phyloP scores from a whole-genome alignment of 2,797 vertebrate genomes.

The Gephyroberyx darwinii region DNA sequence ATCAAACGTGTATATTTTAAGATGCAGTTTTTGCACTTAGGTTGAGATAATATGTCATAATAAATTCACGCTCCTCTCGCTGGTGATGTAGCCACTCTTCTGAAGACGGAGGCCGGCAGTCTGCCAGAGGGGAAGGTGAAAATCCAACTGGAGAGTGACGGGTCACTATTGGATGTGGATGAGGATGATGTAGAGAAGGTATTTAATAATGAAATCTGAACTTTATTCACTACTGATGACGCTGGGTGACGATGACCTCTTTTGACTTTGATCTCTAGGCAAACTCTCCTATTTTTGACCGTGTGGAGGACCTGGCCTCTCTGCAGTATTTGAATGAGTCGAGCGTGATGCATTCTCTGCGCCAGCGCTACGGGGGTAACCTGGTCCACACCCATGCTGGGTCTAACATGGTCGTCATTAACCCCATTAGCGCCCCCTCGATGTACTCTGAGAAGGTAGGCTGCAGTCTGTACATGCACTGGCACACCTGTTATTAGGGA shows the following conservation, averaged over 20 bases:
- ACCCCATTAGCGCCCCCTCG: constrained; percentile 92
- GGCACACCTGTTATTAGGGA: constrained; percentile 11
- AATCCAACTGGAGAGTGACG: constrained; percentile 92
- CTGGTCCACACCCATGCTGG: constrained; percentile 93
- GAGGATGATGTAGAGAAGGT: constrained; percentile 98
- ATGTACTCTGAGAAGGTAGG: constrained; percentile 98
- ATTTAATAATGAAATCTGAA: constrained; percentile 65
- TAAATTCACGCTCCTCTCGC: constrained; percentile 53
- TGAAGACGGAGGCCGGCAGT: constrained; percentile 84
- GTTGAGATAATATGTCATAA: constrained; percentile 50
- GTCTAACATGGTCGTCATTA: constrained; percentile 92
- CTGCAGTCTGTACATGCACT: constrained; percentile 12
- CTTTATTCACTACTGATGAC: constrained; percentile 54
- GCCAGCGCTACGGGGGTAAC: constrained; percentile 92
- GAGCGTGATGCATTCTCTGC: constrained; percentile 91
- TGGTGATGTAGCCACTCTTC: constrained; percentile 84
- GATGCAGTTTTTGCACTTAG: constrained; percentile 35
- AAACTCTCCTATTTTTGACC: constrained; percentile 90
- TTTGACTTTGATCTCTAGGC: constrained; percentile 82
- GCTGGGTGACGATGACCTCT: constrained; percentile 19
- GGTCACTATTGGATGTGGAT: constrained; percentile 93
- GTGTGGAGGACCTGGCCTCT: constrained; percentile 91
- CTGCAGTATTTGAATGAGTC: constrained; percentile 97
- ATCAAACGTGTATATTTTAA: constrained; percentile 40
- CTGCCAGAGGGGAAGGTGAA: constrained; percentile 94